Conservation (phyloP, 2,888 invertebrate species). For the Ornithoptera priamus region DNA sequence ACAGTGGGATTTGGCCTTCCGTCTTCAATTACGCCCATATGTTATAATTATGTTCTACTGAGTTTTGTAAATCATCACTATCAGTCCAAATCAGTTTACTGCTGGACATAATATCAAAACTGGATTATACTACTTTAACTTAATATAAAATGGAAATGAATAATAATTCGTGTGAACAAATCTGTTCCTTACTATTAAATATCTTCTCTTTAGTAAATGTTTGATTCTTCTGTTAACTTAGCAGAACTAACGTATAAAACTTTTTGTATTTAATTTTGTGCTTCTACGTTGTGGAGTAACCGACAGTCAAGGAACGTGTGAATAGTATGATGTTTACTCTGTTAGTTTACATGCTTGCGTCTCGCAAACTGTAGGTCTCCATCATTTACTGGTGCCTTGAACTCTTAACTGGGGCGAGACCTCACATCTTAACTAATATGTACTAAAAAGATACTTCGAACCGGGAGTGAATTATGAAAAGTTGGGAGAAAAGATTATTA, state of each 20-base stretch:
- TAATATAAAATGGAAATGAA: too few species aligned
- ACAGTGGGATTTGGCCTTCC: not conserved
- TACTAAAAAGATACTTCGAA: conserved; percentile 7
- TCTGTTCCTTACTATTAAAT: not conserved
- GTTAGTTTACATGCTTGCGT: conserved; percentile 21
- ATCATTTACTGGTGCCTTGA: conserved; percentile 27
- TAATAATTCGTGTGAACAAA: not conserved
- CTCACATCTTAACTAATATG: conserved; percentile 13
- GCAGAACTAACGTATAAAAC: not conserved
- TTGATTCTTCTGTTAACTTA: too few species aligned
- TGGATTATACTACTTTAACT: too few species aligned
- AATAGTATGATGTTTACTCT: conserved; percentile 26
- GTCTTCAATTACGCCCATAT: not conserved
- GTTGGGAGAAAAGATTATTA: not conserved
- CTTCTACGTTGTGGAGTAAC: conserved; percentile 12
- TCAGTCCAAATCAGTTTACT: too few species aligned
- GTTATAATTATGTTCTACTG: not conserved
- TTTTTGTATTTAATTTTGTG: conserved; percentile 1
- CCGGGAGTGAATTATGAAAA: not conserved
- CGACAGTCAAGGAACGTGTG: conserved; percentile 26
- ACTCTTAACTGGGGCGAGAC: conserved; percentile 27
- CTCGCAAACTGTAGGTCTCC: conserved; percentile 25
- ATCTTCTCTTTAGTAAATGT: not conserved
- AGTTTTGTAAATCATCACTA: not conserved
- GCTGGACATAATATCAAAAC: too few species aligned